phyloP scores from a whole-genome alignment of 2,888 invertebrate genomes.

The Glyphotaelius pellucidus region DNA sequence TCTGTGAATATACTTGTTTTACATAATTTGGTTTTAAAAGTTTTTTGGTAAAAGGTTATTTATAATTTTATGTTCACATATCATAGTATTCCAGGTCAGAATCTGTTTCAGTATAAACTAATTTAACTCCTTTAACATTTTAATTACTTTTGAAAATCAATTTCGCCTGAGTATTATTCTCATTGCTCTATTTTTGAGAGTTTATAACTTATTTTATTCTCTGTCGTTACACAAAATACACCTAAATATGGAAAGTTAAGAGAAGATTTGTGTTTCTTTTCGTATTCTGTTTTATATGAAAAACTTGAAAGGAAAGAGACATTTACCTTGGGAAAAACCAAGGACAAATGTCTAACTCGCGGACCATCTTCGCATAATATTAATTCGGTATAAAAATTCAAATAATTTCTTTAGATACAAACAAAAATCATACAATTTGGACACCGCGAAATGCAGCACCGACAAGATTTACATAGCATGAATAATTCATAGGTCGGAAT shows the following conservation, averaged over 20 bases:
- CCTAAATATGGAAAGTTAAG: background rate
- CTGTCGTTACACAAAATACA: background rate
- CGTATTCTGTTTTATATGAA: background rate
- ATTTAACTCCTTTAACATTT: too few species aligned
- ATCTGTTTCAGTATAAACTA: too few species aligned
- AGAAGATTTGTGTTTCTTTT: background rate
- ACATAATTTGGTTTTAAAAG: too few species aligned
- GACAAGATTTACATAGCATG: background rate
- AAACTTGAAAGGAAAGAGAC: background rate
- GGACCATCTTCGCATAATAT: background rate
- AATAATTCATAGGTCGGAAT: conserved; percentile 12
- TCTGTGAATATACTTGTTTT: too few species aligned
- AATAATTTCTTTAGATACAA: background rate
- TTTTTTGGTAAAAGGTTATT: too few species aligned
- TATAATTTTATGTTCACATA: too few species aligned
- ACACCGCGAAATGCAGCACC: background rate
- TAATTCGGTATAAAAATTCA: background rate
- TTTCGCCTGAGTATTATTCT: too few species aligned
- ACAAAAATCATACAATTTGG: conserved; percentile 2
- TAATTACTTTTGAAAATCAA: too few species aligned
- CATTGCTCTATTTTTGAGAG: too few species aligned
- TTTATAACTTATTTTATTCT: too few species aligned
- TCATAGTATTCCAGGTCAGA: too few species aligned
- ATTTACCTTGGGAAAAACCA: background rate
- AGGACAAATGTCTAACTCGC: background rate